Percentiles rank a stretch among this genome's conserved stretches.
These are phyloP conservation scores for Epistrophe eligans DNA, from an alignment of 2,888 invertebrate species.

Conservation along the genomic window DNA sequence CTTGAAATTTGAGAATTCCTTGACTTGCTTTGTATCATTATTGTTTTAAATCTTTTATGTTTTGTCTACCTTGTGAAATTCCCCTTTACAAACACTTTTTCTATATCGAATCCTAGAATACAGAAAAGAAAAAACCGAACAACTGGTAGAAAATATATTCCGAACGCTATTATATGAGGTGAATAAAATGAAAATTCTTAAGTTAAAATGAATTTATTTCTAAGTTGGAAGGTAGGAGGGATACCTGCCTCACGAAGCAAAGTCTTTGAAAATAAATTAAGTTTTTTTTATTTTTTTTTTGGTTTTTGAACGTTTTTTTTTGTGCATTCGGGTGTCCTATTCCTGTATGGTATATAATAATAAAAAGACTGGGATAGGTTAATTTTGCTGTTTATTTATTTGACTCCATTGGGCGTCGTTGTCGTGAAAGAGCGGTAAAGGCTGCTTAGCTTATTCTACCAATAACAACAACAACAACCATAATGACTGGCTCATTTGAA, in stretches of 20 bases:
- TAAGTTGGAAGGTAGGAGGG: slow-evolving; percentile 10
- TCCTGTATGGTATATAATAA: slow-evolving; percentile 64
- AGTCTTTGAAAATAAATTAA: slow-evolving; percentile 70
- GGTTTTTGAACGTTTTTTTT: slow-evolving; percentile 50
- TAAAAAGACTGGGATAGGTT: slow-evolving; percentile 58
- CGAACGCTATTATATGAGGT: slow-evolving; percentile 64
- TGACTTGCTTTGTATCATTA: no score
- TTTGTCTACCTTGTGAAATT: background rate
- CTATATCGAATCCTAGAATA: slow-evolving; percentile 13
- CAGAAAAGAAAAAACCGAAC: background rate
- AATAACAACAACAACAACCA: background rate
- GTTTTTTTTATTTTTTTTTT: slow-evolving; percentile 8
- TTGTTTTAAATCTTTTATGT: background rate
- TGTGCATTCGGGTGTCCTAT: slow-evolving; percentile 54
- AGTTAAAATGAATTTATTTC: slow-evolving; percentile 74
- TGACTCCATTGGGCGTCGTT: slow-evolving; percentile 46
- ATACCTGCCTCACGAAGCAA: slow-evolving; percentile 23
- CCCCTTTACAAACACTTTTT: background rate
- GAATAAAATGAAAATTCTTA: slow-evolving; percentile 72
- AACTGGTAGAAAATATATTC: slow-evolving; percentile 37
- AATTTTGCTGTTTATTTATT: slow-evolving; percentile 71
- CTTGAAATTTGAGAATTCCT: no score
- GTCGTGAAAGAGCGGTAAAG: slow-evolving; percentile 8
- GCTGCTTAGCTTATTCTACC: slow-evolving; percentile 1
- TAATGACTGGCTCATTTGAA: slow-evolving; percentile 65